Evolutionary conservation across 2,113 vertebrate species (phyloP), one percentile per base, ranked within the genome.

Genomic region (Falcunculus frontatus): DNA sequence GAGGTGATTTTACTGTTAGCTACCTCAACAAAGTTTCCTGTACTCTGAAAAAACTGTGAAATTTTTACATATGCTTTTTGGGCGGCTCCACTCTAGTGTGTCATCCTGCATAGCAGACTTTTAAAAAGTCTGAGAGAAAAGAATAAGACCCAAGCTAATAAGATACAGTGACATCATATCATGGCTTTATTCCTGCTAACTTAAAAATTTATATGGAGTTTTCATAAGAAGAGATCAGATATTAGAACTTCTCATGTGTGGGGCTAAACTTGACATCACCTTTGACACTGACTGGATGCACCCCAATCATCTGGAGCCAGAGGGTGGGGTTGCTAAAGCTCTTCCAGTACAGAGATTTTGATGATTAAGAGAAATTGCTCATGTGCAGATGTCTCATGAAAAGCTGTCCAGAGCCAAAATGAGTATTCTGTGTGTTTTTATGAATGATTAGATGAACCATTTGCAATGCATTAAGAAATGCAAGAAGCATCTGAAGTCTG

Each of bases 211-310:
- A 42, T 59, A 67, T 42, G 16, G 25, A 69, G 3, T 41, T 78
- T 78, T 46, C 16, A 33, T 46, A 86, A 64, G 2, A 49, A 67
- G 18, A 79, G 9, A 56, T 39, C 27, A 56, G 13, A 18, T 59
- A 44, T 26, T 69, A 56, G 20, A 79, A 33, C 22, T 68, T 90
- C n/a, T 76, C 13, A 39, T 2, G 1, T 6, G 1, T 0, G 0
- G 37, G 9, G 11, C 55, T 90, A 83, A 64, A 69, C 10, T 17
- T 39, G 41, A 69, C 33, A 50, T 52, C 37, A 57, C 2, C 30
- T 89, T 79, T 91, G 37, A 67, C 33, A 52, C 11, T 49, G 65
- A 57, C 4, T 21, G 23, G 52, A 25, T 32, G 39, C 16, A 42
- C 4, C 4, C 8, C 35, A 74, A 2, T 81, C 60, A 64, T 49